Conservation (phyloP, 2,113 vertebrate genomes). For the Geothlypis trichas region DNA sequence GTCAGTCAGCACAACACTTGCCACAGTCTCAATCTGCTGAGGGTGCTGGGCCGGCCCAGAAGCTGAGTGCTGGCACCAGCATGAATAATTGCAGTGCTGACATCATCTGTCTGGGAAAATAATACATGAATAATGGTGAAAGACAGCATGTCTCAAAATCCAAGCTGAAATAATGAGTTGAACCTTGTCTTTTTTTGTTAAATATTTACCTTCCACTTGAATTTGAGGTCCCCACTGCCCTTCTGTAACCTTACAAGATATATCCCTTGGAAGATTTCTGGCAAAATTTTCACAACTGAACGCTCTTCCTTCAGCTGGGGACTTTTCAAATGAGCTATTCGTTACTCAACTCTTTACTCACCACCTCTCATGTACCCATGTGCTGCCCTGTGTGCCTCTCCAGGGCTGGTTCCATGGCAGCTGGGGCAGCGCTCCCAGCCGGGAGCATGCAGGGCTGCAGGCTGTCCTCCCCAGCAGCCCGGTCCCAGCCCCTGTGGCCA, state of each 20-base stretch:
- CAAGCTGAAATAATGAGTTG: neutral
- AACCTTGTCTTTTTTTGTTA: neutral
- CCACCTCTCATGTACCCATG: accelerated
- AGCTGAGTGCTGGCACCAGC: neutral
- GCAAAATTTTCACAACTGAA: neutral
- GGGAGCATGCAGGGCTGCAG: neutral
- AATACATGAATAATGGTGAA: neutral
- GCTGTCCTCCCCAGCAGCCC: neutral
- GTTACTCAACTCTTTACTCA: too few species aligned
- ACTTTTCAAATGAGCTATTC: neutral
- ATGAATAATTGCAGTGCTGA: neutral
- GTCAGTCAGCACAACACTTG: neutral
- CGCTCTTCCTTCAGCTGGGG: neutral
- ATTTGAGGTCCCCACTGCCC: neutral
- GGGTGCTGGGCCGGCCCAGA: neutral
- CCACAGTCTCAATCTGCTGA: neutral
- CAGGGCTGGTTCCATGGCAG: neutral
- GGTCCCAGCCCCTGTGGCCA: neutral
- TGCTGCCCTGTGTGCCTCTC: neutral
- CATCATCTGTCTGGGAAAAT: neutral
- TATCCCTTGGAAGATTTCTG: neutral
- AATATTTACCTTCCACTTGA: neutral
- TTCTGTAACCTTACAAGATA: neutral
- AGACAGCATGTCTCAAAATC: neutral
- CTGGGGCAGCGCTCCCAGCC: accelerated